Percentiles rank a stretch among this genome's conserved stretches.
These are phyloP conservation scores for Aspidiotus rigidus DNA, from an alignment of 2,888 invertebrate species.

Conservation along the genomic window DNA sequence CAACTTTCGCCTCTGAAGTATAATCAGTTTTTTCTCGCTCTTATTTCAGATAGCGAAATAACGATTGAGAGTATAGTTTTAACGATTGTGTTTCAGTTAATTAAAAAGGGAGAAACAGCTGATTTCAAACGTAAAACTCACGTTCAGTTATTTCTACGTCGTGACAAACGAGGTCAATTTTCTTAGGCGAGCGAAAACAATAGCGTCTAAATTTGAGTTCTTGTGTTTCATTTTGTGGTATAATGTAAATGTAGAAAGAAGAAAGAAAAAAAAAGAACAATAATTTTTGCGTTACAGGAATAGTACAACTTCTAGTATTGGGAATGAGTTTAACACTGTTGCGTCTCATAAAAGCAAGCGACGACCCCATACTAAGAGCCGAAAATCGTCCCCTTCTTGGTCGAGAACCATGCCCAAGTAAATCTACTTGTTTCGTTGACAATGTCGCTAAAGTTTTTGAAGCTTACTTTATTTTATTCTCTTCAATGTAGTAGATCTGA, in stretches of 20 bases:
- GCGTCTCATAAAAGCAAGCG: slow-evolving; percentile 10
- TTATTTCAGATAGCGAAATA: too few species aligned
- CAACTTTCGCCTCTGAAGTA: too few species aligned
- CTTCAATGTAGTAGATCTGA: background rate
- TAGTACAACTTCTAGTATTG: slow-evolving; percentile 3
- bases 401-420: slow-evolving; percentile 21
- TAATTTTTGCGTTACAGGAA: slow-evolving; percentile 16
- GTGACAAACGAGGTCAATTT: too few species aligned
- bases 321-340: slow-evolving; percentile 15
- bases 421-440: slow-evolving; percentile 3
- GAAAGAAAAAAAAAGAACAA: slow-evolving; percentile 8
- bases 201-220: too few species aligned
- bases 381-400: slow-evolving; percentile 27
- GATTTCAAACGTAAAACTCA: too few species aligned
- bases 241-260: slow-evolving; percentile 3
- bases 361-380: slow-evolving; percentile 13
- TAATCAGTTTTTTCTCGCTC: too few species aligned
- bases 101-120: too few species aligned
- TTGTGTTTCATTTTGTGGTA: too few species aligned
- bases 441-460: background rate
- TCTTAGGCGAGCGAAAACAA: too few species aligned
- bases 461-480: slow-evolving; percentile 3
- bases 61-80: too few species aligned
- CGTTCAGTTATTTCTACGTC: too few species aligned
- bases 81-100: too few species aligned